phyloP scores from a whole-genome alignment of 2,797 vertebrate species.

The Peromyscus aztecus region DNA sequence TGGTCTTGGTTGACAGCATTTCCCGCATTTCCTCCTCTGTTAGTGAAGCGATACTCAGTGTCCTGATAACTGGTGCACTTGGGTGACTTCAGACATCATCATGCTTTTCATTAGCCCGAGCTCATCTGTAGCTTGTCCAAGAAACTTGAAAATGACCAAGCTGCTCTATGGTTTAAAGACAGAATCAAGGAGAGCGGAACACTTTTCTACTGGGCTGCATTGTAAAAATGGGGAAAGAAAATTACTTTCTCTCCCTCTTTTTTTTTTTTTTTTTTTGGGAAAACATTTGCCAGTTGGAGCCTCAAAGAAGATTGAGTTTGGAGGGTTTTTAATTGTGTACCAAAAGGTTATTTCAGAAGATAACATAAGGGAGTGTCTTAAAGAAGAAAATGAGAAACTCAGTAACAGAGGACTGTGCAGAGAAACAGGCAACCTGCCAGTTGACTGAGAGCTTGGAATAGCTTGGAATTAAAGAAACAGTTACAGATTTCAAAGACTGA shows the following conservation, averaged over 20 bases:
- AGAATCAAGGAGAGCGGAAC: slow-evolving; percentile 39
- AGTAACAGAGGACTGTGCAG: slow-evolving; percentile 59
- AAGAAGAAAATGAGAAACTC: slow-evolving; percentile 80
- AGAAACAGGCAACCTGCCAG: slow-evolving; percentile 70
- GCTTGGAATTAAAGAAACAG: slow-evolving; percentile 77
- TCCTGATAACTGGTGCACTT: slow-evolving; percentile 5
- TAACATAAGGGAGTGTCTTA: slow-evolving; percentile 81
- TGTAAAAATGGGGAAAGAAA: slow-evolving; percentile 70
- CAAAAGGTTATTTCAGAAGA: slow-evolving; percentile 78
- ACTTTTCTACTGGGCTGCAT: slow-evolving; percentile 53
- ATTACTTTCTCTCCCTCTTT: not conserved
- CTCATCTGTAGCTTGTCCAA: slow-evolving; percentile 13
- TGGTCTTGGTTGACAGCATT: not conserved
- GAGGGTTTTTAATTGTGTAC: slow-evolving; percentile 75
- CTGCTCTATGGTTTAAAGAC: slow-evolving; percentile 33
- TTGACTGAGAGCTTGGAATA: slow-evolving; percentile 74
- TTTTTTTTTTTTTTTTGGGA: slow-evolving; percentile 7
- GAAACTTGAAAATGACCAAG: slow-evolving; percentile 61
- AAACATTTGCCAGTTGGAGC: slow-evolving; percentile 80
- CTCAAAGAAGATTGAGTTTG: slow-evolving; percentile 73
- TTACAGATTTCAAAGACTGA: slow-evolving; percentile 66
- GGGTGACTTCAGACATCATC: not conserved
- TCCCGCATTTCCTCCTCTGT: not conserved
- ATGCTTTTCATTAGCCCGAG: not conserved
- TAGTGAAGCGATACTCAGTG: slow-evolving; percentile 13